phyloP scores from a whole-genome alignment of 92 coral and sea anemone species.

The Porites rus region DNA sequence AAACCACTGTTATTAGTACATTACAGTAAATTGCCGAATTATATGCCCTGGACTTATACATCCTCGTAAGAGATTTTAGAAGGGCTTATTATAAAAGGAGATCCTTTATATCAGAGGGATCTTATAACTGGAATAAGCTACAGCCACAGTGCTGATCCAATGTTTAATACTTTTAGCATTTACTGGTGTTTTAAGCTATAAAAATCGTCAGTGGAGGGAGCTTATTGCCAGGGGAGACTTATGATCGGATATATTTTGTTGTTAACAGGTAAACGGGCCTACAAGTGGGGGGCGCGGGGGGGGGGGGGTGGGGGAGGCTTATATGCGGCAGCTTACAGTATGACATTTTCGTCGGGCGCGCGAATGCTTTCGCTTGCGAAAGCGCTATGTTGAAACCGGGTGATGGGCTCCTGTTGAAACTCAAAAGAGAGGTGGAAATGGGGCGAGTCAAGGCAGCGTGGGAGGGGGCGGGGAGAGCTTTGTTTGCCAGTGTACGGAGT shows the following conservation, averaged over 20 bases:
- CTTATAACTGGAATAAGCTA: no score
- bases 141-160: neutral
- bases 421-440: neutral
- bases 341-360: neutral
- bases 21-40: neutral
- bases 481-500: slow-evolving; percentile 2
- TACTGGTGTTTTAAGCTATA: neutral
- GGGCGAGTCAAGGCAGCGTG: neutral
- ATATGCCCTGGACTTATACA: neutral
- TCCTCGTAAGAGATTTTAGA: no score
- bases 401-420: neutral
- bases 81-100: no score
- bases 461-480: neutral
- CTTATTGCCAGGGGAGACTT: neutral
- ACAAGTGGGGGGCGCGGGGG: neutral
- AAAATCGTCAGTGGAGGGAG: neutral
- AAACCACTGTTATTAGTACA: neutral
- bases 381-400: neutral
- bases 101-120: no score
- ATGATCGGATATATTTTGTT: neutral
- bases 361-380: neutral
- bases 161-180: neutral
- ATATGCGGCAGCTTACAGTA: neutral
- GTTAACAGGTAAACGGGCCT: neutral
- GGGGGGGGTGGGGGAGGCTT: no score